Conservation (phyloP, 2,113 vertebrate species). For the Cairina moschata region DNA sequence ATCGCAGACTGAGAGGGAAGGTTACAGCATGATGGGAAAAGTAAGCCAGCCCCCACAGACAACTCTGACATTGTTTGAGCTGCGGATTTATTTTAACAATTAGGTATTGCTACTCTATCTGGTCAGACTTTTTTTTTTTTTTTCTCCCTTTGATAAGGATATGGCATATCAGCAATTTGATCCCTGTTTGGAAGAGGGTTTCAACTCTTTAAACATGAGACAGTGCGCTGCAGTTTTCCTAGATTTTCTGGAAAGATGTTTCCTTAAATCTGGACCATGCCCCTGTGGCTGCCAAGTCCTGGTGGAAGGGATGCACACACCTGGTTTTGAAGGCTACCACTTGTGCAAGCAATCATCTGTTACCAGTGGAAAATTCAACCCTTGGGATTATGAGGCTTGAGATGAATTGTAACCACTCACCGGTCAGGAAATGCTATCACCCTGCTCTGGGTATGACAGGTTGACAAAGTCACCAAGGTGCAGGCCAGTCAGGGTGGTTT, state of each 20-base stretch:
- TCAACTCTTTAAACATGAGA: background rate
- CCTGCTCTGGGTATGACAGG: background rate
- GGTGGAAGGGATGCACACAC: background rate
- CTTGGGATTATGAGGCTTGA: background rate
- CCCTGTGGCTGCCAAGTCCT: background rate
- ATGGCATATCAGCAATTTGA: background rate
- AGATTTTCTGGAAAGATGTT: background rate
- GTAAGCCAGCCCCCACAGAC: background rate
- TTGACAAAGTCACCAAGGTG: background rate
- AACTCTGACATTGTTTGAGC: background rate
- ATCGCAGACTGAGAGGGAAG: slow-evolving; percentile 8
- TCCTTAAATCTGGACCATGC: background rate
- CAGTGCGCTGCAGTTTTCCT: background rate
- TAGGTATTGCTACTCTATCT: background rate
- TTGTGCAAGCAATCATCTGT: background rate
- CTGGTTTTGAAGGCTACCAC: background rate
- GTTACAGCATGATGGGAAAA: background rate
- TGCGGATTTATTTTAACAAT: background rate
- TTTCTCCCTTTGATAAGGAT: background rate
- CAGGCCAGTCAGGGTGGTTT: background rate
- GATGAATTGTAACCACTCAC: background rate
- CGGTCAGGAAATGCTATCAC: background rate
- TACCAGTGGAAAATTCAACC: background rate
- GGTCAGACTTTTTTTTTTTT: background rate
- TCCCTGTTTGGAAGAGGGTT: background rate